Percentiles rank a stretch among this genome's conserved stretches.
Evolutionary conservation across 2,888 invertebrate species (phyloP).

Genomic region (Parnassius mnemosyne): DNA sequence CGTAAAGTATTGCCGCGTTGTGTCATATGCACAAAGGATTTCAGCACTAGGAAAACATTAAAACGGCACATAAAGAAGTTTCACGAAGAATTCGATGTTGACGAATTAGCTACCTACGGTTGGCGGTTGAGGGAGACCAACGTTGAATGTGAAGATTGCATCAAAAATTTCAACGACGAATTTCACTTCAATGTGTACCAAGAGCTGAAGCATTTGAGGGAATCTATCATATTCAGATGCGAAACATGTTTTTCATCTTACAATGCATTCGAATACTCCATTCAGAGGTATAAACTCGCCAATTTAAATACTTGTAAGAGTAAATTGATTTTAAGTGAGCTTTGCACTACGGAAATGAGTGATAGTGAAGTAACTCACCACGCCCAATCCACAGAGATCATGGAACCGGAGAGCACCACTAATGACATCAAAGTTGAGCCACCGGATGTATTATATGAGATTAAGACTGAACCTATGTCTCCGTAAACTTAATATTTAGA

Average conservation of each 20-base stretch:
- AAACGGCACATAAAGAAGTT: conserved; percentile 67
- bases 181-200: conserved; percentile 42
- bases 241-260: conserved; percentile 46
- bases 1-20: conserved; percentile 54
- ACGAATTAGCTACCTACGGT: conserved; percentile 55
- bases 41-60: conserved; percentile 63
- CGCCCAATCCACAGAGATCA: conserved; percentile 35
- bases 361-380: conserved; percentile 43
- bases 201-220: conserved; percentile 46
- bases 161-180: conserved; percentile 55
- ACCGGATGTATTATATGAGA: conserved; percentile 29
- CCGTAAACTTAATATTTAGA: conserved; percentile 29
- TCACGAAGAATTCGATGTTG: conserved; percentile 56
- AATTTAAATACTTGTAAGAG: conserved; percentile 37
- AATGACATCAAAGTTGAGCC: conserved; percentile 41
- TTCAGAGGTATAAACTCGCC: conserved; percentile 50
- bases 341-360: conserved; percentile 66
- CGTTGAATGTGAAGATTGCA: conserved; percentile 58
- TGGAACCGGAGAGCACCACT: conserved; percentile 56
- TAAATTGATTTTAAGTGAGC: conserved; percentile 60
- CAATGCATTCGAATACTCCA: conserved; percentile 51
- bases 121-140: conserved; percentile 39
- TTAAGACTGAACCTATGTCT: conserved; percentile 46
- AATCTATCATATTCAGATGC: conserved; percentile 55
- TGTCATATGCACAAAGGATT: conserved; percentile 63